These are phyloP conservation scores for Suncus etruscus DNA, from an alignment of 2,113 vertebrate species.

Conservation along the genomic window DNA sequence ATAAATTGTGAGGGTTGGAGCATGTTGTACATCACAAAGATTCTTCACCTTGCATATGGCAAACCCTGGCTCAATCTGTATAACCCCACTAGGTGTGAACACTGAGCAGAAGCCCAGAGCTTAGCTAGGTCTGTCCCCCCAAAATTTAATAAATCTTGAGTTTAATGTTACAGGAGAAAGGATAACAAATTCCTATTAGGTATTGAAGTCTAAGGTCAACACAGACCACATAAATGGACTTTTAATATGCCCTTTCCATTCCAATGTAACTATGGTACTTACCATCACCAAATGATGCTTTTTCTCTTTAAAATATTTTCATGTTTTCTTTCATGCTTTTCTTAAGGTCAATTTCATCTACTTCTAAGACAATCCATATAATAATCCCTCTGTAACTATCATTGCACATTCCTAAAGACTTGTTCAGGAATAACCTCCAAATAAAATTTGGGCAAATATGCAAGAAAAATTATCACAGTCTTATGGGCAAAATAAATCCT, in stretches of 20 bases:
- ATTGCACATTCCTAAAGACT: neutral
- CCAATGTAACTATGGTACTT: neutral
- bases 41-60: neutral
- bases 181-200: neutral
- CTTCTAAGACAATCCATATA: neutral
- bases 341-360: neutral
- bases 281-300: neutral
- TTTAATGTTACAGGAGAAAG: conserved; percentile 25
- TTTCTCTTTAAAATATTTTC: neutral
- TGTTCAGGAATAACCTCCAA: neutral
- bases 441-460: neutral
- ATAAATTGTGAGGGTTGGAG: too few species aligned
- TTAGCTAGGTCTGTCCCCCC: too few species aligned
- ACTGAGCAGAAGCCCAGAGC: too few species aligned
- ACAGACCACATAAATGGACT: neutral
- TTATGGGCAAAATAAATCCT: neutral
- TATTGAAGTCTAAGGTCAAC: neutral
- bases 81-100: too few species aligned
- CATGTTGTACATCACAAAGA: neutral
- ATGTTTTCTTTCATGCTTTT: neutral
- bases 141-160: neutral
- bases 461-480: neutral
- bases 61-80: too few species aligned
- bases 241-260: neutral
- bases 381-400: neutral